Evolutionary conservation across 2,797 vertebrate genomes (phyloP).

Genomic region (Acanthornis magna): DNA sequence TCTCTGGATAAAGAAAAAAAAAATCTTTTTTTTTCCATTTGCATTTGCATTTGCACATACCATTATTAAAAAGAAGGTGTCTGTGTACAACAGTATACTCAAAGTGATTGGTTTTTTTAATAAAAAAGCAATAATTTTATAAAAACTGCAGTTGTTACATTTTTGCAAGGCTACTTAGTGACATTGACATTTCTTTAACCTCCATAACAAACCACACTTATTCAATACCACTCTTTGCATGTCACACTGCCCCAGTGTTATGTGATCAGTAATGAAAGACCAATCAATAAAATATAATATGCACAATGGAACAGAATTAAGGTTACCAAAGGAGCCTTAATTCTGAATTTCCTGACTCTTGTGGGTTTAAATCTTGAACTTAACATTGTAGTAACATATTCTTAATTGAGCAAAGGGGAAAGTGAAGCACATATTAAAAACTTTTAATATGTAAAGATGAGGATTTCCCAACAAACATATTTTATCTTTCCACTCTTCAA

Average conservation of each 20-base stretch:
- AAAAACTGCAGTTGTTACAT: slow-evolving; percentile 2
- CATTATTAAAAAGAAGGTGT: not conserved
- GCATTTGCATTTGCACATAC: not conserved
- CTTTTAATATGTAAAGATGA: slow-evolving; percentile 32
- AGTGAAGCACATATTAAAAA: slow-evolving; percentile 28
- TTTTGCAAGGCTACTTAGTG: slow-evolving; percentile 36
- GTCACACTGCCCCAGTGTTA: slow-evolving; percentile 48
- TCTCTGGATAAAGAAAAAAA: not conserved
- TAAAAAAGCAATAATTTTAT: slow-evolving; percentile 13
- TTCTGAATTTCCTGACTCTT: slow-evolving; percentile 64
- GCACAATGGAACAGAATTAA: slow-evolving; percentile 44
- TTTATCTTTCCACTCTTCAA: slow-evolving; percentile 3
- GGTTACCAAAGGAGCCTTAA: slow-evolving; percentile 51
- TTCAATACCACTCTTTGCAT: slow-evolving; percentile 23
- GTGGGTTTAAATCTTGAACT: slow-evolving; percentile 57
- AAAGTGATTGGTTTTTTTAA: not conserved
- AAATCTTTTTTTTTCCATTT: not conserved
- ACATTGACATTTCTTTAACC: slow-evolving; percentile 67
- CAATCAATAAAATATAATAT: slow-evolving; percentile 63
- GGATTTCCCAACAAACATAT: not conserved
- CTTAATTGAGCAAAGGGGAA: slow-evolving; percentile 56
- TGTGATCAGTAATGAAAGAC: slow-evolving; percentile 62
- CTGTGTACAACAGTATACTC: not conserved
- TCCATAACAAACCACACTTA: slow-evolving; percentile 48
- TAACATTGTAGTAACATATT: slow-evolving; percentile 59